Evolutionary conservation across 2,797 vertebrate species (phyloP).

Genomic region (Myotis pilosus): DNA sequence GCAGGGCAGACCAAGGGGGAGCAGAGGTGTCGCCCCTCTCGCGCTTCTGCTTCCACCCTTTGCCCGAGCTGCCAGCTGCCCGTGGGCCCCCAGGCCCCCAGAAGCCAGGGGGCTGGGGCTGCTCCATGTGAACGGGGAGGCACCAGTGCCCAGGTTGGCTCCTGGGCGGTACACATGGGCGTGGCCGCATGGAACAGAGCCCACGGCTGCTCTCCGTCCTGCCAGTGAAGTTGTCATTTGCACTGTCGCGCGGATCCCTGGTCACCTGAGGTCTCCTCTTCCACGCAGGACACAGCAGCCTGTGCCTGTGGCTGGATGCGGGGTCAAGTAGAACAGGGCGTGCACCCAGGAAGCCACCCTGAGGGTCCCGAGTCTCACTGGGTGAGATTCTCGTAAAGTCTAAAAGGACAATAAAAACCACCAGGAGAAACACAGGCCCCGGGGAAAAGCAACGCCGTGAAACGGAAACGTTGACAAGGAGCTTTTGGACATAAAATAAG

Average conservation of each 20-base stretch:
- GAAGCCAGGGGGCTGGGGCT: not conserved
- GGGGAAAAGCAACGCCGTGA: not conserved
- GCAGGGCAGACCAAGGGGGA: not conserved
- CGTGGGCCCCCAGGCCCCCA: rapidly evolving
- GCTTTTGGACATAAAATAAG: not conserved
- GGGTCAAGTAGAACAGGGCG: not conserved
- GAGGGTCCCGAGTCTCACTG: not conserved
- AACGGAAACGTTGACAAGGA: not conserved
- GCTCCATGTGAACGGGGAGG: rapidly evolving
- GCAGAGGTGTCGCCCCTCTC: too few relatives aligned
- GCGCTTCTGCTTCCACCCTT: too few relatives aligned
- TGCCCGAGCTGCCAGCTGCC: rapidly evolving
- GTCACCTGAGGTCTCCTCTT: not conserved
- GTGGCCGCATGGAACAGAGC: rapidly evolving
- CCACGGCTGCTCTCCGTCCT: rapidly evolving
- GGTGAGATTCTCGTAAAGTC: not conserved
- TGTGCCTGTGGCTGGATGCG: not conserved
- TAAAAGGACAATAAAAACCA: not conserved
- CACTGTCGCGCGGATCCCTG: not conserved
- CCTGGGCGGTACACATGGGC: rapidly evolving
- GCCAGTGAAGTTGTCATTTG: not conserved
- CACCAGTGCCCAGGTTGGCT: rapidly evolving
- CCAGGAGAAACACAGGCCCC: not conserved
- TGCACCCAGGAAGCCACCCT: not conserved
- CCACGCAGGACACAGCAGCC: not conserved